phyloP scores from a whole-genome alignment of 2,113 vertebrate species.

The Lophius piscatorius region DNA sequence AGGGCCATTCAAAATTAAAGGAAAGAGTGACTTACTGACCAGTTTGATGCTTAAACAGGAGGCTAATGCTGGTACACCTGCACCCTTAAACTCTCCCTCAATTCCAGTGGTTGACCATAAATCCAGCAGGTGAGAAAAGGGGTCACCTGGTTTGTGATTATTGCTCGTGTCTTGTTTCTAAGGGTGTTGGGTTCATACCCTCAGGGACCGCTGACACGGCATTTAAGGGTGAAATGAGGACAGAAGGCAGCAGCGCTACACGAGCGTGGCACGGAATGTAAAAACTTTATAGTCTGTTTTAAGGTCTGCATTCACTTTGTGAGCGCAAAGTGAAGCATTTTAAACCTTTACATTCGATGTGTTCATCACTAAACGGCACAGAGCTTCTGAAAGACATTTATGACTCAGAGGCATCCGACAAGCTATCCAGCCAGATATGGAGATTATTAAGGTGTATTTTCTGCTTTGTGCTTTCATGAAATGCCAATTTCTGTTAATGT shows the following conservation, averaged over 20 bases:
- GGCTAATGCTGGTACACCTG: slow-evolving; percentile 53
- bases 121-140: slow-evolving; percentile 47
- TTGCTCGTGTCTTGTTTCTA: slow-evolving; percentile 50
- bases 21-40: slow-evolving; percentile 36
- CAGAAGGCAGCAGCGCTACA: slow-evolving; percentile 22
- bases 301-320: slow-evolving; percentile 4
- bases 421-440: slow-evolving; percentile 37
- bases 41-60: slow-evolving; percentile 16
- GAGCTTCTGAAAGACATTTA: slow-evolving; percentile 34
- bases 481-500: slow-evolving; percentile 42
- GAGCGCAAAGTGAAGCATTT: slow-evolving; percentile 1
- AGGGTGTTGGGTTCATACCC: slow-evolving; percentile 38
- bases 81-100: slow-evolving; percentile 30
- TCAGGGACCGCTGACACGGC: slow-evolving; percentile 7
- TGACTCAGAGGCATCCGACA: slow-evolving; percentile 7
- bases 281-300: slow-evolving; percentile 44
- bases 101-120: slow-evolving; percentile 28
- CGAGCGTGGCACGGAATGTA: slow-evolving; percentile 10
- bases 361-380: slow-evolving; percentile 19
- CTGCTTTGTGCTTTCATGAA: slow-evolving; percentile 40
- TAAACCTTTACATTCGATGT: slow-evolving; percentile 20
- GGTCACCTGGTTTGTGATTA: slow-evolving; percentile 26
- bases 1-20: slow-evolving; percentile 6
- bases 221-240: slow-evolving; percentile 50
- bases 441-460: slow-evolving; percentile 47